Base-by-base conservation (phyloP, 2,113 vertebrate genomes). In the Chlamydotis undulata region DNA sequence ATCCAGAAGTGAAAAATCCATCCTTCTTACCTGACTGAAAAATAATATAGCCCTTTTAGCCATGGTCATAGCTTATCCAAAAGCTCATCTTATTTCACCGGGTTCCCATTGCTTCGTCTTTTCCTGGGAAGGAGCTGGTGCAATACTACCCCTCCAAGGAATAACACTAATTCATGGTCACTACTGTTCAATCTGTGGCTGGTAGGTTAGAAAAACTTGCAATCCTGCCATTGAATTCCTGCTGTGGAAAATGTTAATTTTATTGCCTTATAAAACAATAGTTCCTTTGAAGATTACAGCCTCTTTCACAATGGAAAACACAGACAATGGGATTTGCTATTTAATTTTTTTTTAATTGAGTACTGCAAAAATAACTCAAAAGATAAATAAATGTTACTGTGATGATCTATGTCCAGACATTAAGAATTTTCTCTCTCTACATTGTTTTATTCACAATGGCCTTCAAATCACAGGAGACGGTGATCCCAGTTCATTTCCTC, bases 281-380 rank as follows among this genome's bases (percentile, higher is more conserved):
- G 93, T 79, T 97, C 83, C 97, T 98, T 97, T 98, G 95, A 95
- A 87, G 89, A 95, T 94, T 95, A 91, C 74, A 84, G 83, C 67
- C 84, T 95, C 91, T 97, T 97, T 97, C 83, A 82, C 70, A 97
- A 96, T 96, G 94, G 89, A 97, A 94, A 96, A 97, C 77, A 97
- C 57, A 97, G 94, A 98, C 97, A 98, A 98, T 97, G 90, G 97
- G 73, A 97, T 91, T 93, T 91, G 90, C 97, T 99, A 95, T 99
- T 99, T 97, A 90, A 96, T 97, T 95, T 97, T 97, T 98, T 98
- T 98, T 96, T 95, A 96, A 98, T 98, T 97, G 96, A 96, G 91
- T 81, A 94, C 89, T 98, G 96, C 97, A 98, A 98, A 98, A 98
- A 97, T 97, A 98, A 96, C 93, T 96, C 97, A 87, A 87, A 97